phyloP scores from a whole-genome alignment of 2,888 invertebrate species.

The Chloroclysta siterata region DNA sequence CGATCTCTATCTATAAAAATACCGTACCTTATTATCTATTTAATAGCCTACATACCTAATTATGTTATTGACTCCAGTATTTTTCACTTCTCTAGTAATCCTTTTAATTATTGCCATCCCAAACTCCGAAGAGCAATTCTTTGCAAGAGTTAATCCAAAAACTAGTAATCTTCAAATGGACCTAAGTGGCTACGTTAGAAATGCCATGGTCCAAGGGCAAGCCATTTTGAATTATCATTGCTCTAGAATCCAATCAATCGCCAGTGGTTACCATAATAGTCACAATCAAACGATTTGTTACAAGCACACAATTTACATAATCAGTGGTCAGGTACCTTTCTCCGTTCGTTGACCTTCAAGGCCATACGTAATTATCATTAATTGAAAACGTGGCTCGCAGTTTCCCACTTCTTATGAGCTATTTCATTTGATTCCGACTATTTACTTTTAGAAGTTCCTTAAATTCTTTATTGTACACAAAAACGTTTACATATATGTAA shows the following conservation, averaged over 20 bases:
- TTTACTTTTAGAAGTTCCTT: background rate
- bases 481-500: too few species aligned
- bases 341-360: constrained; percentile 70
- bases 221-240: constrained; percentile 3
- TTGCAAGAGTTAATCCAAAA: too few species aligned
- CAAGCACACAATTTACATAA: constrained; percentile 63
- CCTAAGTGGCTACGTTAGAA: background rate
- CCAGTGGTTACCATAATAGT: constrained; percentile 42
- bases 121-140: too few species aligned
- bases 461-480: too few species aligned
- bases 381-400: constrained; percentile 46
- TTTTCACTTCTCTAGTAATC: too few species aligned
- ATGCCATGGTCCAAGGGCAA: constrained; percentile 7
- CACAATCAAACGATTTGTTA: constrained; percentile 50
- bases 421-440: constrained; percentile 7
- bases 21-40: too few species aligned
- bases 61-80: too few species aligned
- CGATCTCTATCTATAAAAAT: too few species aligned
- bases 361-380: constrained; percentile 53
- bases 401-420: constrained; percentile 24
- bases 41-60: too few species aligned
- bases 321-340: constrained; percentile 58
- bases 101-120: too few species aligned
- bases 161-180: too few species aligned
- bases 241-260: constrained; percentile 41